phyloP scores from a whole-genome alignment of 2,113 vertebrate genomes.

The Galeopterus variegatus region DNA sequence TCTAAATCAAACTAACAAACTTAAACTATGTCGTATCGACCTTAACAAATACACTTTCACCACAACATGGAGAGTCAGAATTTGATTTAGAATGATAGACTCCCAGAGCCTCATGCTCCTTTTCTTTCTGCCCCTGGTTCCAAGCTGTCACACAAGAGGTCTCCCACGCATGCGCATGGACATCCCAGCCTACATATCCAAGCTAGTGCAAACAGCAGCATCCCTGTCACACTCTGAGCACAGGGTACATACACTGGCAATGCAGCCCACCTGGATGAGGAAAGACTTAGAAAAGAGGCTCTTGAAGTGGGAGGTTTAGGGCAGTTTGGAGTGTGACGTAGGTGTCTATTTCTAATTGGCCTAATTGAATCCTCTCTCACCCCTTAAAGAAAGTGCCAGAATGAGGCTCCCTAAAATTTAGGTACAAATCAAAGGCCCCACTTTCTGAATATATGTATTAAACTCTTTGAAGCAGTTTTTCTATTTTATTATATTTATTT shows the following conservation, averaged over 20 bases:
- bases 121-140: background rate
- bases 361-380: background rate
- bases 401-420: background rate
- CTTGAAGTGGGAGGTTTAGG: background rate
- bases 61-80: background rate
- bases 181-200: rapidly evolving
- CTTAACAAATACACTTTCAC: background rate
- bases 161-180: rapidly evolving
- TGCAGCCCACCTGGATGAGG: background rate
- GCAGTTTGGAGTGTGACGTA: background rate
- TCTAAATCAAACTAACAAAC: background rate
- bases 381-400: background rate
- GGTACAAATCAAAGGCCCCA: background rate
- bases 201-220: background rate
- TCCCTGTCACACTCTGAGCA: background rate
- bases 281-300: background rate
- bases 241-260: rapidly evolving
- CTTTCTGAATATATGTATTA: background rate
- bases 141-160: rapidly evolving
- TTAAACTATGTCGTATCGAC: background rate
- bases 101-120: background rate
- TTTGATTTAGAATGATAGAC: background rate
- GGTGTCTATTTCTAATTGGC: background rate
- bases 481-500: background rate
- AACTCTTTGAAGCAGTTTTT: background rate